A percentile compares a stretch with the other conserved stretches of the same genome.
phyloP scores from a whole-genome alignment of 2,888 invertebrate species.

The Drosophila kuntzei region DNA sequence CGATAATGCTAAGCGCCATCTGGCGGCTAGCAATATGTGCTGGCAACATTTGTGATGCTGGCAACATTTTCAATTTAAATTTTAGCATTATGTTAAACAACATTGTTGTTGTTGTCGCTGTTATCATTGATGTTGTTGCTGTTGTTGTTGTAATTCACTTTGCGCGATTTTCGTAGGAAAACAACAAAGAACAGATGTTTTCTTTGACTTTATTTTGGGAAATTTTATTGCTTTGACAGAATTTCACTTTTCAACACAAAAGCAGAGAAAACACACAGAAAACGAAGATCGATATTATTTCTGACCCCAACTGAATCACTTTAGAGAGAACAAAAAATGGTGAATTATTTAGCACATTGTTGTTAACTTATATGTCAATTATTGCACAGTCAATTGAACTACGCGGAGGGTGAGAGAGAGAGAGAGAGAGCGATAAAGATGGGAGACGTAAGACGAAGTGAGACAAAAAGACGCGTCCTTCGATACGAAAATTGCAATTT shows the following conservation, averaged over 20 bases:
- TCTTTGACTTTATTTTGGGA: constrained; percentile 79
- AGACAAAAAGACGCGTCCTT: constrained; percentile 17
- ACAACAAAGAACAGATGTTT: constrained; percentile 76
- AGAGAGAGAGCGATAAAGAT: background rate
- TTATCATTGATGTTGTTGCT: constrained; percentile 15
- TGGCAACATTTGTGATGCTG: constrained; percentile 33
- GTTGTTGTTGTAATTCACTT: constrained; percentile 37
- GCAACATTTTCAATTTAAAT: constrained; percentile 30
- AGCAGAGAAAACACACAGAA: background rate
- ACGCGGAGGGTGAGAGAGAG: background rate
- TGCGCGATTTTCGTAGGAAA: constrained; percentile 48
- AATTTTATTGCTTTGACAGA: constrained; percentile 76
- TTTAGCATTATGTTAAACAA: constrained; percentile 40
- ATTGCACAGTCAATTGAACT: constrained; percentile 31
- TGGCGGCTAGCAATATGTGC: constrained; percentile 42
- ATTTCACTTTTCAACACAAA: constrained; percentile 65
- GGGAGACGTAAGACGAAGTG: background rate
- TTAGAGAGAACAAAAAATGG: constrained; percentile 8
- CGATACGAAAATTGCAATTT: constrained; percentile 14
- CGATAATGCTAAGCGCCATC: constrained; percentile 44
- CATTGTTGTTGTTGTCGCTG: constrained; percentile 21
- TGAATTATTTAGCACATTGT: constrained; percentile 33
- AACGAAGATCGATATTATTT: constrained; percentile 17
- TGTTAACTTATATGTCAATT: constrained; percentile 36
- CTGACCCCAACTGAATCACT: constrained; percentile 45